phyloP scores from a whole-genome alignment of 2,113 vertebrate species.

The Bucco capensis region DNA sequence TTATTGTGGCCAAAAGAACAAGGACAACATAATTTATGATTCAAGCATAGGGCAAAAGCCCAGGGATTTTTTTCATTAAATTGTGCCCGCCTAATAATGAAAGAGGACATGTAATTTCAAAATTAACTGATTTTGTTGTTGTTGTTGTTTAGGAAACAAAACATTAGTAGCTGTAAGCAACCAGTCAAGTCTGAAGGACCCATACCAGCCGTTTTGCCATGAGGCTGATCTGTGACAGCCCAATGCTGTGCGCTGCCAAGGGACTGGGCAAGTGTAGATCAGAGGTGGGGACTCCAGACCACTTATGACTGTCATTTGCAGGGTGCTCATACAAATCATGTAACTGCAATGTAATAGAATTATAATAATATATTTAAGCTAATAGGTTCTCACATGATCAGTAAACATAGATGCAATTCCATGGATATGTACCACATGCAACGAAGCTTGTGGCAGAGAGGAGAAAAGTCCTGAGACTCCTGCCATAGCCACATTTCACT shows the following conservation, averaged over 20 bases:
- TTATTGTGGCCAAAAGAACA: not conserved
- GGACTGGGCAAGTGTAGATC: not conserved
- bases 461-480: not conserved
- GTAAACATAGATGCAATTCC: not conserved
- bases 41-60: not conserved
- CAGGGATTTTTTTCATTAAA: not conserved
- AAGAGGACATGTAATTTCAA: not conserved
- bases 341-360: not conserved
- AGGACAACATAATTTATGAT: not conserved
- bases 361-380: not conserved
- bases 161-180: not conserved
- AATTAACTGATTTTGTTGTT: not conserved
- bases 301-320: not conserved
- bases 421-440: not conserved
- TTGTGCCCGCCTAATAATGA: not conserved
- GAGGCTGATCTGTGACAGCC: not conserved
- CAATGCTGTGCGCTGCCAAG: not conserved
- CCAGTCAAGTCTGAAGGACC: not conserved
- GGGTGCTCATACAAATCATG: not conserved
- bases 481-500: not conserved
- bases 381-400: not conserved
- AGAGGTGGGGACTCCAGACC: not conserved
- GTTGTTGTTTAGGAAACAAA: not conserved
- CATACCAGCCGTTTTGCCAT: not conserved
- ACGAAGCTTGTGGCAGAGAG: not conserved